phyloP scores from a whole-genome alignment of 1,140 invertebrate genomes.

The Aphis craccivora region DNA sequence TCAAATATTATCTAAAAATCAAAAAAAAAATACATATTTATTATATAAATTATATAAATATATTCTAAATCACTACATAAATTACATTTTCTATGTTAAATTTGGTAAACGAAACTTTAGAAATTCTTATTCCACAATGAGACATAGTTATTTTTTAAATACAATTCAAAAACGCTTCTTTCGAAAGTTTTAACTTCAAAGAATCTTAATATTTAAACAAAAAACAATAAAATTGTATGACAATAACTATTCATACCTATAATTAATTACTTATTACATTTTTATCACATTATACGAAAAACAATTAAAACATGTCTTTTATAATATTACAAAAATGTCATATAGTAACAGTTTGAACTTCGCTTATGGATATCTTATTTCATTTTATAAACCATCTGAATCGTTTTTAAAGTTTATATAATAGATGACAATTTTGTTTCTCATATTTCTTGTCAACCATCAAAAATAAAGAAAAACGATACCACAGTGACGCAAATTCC shows the following conservation, averaged over 20 bases:
- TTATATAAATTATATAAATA: too few species aligned
- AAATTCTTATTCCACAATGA: not conserved
- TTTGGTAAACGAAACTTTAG: not conserved
- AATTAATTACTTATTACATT: not conserved
- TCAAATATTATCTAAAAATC: not conserved
- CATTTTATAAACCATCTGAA: not conserved
- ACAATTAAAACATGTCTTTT: not conserved
- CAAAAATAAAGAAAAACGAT: constrained; percentile 4
- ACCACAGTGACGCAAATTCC: not conserved
- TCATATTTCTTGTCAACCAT: constrained; percentile 13
- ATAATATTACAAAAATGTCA: not conserved
- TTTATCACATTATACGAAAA: not conserved
- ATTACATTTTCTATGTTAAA: not conserved
- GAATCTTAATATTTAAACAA: not conserved
- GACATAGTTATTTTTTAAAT: not conserved
- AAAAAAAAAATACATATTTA: not conserved
- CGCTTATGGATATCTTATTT: not conserved
- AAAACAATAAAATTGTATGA: not conserved
- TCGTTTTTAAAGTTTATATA: not conserved
- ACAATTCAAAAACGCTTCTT: not conserved
- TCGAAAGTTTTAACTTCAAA: not conserved
- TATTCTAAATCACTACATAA: not conserved
- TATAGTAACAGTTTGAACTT: not conserved
- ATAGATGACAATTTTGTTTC: not conserved
- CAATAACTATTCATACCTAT: not conserved